These are phyloP conservation scores for Platyrinchus mystaceus DNA, from an alignment of 2,797 vertebrate genomes.

Conservation along the genomic window DNA sequence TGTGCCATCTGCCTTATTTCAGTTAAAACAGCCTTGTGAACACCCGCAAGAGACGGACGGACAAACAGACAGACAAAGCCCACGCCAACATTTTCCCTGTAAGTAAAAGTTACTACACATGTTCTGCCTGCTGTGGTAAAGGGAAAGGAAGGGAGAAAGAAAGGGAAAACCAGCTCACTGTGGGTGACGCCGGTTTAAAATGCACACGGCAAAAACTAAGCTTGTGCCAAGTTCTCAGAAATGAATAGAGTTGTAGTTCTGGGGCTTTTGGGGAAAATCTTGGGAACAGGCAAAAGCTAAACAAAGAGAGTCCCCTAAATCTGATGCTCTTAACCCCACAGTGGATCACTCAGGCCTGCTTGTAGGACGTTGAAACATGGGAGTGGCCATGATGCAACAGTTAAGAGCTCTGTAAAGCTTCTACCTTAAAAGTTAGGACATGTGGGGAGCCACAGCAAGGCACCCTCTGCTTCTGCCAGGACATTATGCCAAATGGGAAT, in stretches of 20 bases:
- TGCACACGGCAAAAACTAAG: not conserved
- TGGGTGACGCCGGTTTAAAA: not conserved
- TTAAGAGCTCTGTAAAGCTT: not conserved
- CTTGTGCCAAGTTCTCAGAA: not conserved
- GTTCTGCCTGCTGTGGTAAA: not conserved
- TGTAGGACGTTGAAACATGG: rapidly evolving
- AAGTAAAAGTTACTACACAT: not conserved
- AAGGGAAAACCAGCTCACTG: not conserved
- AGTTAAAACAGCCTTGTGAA: not conserved
- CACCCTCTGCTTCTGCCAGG: not conserved
- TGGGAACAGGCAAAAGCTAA: not conserved
- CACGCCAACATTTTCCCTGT: not conserved
- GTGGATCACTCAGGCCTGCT: not conserved
- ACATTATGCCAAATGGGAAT: not conserved
- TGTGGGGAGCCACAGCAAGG: not conserved
- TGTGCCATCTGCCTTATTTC: not conserved
- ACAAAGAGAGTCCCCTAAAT: not conserved
- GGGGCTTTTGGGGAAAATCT: not conserved
- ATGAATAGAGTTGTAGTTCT: not conserved
- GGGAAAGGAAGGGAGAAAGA: not conserved
- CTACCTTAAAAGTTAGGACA: not conserved
- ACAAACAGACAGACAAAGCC: not conserved
- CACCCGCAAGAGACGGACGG: not conserved
- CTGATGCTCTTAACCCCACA: not conserved
- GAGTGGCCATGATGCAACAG: not conserved